Evolutionary conservation across 2,797 vertebrate genomes (phyloP).

Genomic region (Gambelia wislizenii): DNA sequence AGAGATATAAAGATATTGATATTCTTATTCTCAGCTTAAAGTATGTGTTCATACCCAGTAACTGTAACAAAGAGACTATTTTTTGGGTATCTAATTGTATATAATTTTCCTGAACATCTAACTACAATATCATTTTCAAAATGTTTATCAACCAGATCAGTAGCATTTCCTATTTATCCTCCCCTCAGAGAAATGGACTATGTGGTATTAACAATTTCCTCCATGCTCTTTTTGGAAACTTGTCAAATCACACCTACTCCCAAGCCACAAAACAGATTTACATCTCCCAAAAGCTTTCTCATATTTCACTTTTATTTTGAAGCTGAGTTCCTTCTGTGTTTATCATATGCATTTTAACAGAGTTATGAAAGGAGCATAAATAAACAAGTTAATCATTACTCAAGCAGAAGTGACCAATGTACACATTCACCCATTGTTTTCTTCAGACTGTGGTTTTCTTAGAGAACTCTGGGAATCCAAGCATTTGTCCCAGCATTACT

Average conservation of each 20-base stretch:
- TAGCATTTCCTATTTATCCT: not conserved
- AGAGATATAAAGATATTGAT: not conserved
- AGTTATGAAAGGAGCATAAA: not conserved
- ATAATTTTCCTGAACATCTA: not conserved
- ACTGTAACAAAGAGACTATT: not conserved
- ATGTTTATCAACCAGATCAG: not conserved
- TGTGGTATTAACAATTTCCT: not conserved
- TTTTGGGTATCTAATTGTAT: not conserved
- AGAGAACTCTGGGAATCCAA: no score
- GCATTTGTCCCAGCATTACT: not conserved
- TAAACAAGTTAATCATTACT: not conserved
- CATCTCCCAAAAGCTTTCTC: not conserved
- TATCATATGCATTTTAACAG: not conserved
- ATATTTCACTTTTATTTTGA: not conserved
- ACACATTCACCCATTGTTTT: not conserved
- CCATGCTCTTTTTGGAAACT: not conserved
- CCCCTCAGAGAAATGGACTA: not conserved
- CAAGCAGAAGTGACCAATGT: not conserved
- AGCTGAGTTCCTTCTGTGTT: no score
- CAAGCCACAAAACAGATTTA: not conserved
- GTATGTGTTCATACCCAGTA: not conserved
- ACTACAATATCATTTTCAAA: not conserved
- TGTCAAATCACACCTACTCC: no score
- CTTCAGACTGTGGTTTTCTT: not conserved
- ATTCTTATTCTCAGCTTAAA: not conserved